phyloP scores from a whole-genome alignment of 2,113 vertebrate species.

The Pteropus alecto region DNA sequence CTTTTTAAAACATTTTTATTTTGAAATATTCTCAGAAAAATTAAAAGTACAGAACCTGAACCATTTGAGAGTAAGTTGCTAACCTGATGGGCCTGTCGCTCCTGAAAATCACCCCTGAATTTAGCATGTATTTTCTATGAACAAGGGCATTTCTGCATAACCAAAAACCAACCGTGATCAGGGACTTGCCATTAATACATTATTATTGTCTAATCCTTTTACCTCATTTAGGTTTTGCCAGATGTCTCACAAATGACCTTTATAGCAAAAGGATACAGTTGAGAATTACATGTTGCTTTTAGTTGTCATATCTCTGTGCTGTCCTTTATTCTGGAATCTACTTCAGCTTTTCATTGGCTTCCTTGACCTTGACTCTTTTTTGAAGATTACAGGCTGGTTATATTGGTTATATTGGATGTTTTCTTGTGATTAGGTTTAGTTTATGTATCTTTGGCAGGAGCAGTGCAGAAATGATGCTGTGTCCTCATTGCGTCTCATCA shows the following conservation, averaged over 20 bases:
- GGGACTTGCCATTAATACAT: neutral
- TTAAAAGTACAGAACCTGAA: neutral
- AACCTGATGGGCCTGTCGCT: neutral
- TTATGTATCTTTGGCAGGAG: neutral
- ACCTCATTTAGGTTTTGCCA: neutral
- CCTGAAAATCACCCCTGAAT: neutral
- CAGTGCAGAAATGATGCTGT: neutral
- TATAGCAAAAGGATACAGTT: neutral
- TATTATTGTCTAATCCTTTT: neutral
- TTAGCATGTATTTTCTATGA: neutral
- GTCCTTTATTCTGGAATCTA: neutral
- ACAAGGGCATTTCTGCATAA: neutral
- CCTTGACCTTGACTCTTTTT: neutral
- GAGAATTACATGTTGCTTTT: neutral
- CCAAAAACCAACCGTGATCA: neutral
- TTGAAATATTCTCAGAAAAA: neutral
- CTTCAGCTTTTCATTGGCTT: neutral
- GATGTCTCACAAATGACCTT: neutral
- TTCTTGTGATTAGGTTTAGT: neutral
- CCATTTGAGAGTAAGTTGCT: neutral
- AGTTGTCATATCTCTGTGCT: neutral
- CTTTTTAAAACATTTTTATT: neutral
- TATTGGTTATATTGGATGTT: neutral
- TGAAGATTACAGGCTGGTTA: neutral
- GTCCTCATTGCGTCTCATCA: neutral